These are phyloP conservation scores for Triplophysa yarkandensis DNA, from an alignment of 2,797 vertebrate species.

Conservation along the genomic window DNA sequence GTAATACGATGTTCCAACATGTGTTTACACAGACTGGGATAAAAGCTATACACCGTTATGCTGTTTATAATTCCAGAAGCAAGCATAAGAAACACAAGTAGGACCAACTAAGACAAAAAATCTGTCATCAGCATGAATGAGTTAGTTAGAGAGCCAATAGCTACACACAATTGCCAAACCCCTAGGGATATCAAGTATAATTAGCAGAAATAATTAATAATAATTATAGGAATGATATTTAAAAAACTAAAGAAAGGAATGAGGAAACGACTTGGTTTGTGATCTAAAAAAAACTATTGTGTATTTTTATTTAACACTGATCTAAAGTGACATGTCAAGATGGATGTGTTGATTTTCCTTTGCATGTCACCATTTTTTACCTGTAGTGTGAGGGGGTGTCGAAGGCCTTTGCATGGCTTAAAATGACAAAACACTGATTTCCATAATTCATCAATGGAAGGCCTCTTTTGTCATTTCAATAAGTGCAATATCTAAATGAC, in stretches of 20 bases:
- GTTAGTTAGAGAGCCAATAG: conserved; percentile 46
- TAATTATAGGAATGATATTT: not conserved
- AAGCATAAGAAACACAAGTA: conserved; percentile 61
- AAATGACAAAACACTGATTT: conserved; percentile 59
- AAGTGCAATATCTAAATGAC: conserved; percentile 6
- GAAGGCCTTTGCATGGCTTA: conserved; percentile 61
- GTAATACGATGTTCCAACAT: not conserved
- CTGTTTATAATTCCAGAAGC: conserved; percentile 61
- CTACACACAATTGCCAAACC: conserved; percentile 39
- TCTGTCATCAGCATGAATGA: conserved; percentile 60
- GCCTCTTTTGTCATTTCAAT: conserved; percentile 2
- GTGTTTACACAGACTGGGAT: not conserved
- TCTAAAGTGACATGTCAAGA: conserved; percentile 4
- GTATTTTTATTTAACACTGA: not conserved
- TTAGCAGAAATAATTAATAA: not conserved
- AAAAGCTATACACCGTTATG: not conserved
- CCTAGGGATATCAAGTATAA: conserved; percentile 9
- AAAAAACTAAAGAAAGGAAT: not conserved
- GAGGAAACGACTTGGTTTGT: not conserved
- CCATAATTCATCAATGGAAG: conserved; percentile 55
- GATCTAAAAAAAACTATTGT: not conserved
- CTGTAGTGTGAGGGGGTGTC: conserved; percentile 39
- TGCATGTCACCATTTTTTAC: conserved; percentile 49
- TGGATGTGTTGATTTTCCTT: conserved; percentile 30
- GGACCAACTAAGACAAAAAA: conserved; percentile 60